Conservation (phyloP, 2,888 invertebrate genomes). For the Trachelus stipa region DNA sequence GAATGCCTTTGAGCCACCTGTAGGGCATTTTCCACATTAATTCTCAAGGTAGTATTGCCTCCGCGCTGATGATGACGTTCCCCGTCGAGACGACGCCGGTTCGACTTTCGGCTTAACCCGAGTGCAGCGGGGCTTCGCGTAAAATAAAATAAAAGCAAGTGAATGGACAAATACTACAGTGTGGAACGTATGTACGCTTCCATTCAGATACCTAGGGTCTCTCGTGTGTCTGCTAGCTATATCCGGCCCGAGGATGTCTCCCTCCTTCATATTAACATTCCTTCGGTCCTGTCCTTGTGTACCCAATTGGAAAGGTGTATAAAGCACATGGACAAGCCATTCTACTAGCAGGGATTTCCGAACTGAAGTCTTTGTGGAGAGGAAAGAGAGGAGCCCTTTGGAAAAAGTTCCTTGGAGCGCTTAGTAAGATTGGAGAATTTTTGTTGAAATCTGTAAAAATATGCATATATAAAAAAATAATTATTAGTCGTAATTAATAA, state of each 20-base stretch:
- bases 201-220: slow-evolving; percentile 23
- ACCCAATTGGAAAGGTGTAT: slow-evolving; percentile 26
- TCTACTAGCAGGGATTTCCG: background rate
- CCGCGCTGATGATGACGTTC: background rate
- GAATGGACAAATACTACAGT: slow-evolving; percentile 44
- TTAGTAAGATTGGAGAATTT: background rate
- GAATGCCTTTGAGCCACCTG: background rate
- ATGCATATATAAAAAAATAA: background rate
- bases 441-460: background rate
- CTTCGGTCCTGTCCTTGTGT: slow-evolving; percentile 30
- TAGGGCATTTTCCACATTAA: background rate
- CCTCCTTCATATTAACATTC: slow-evolving; percentile 34
- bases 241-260: background rate
- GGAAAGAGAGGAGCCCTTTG: background rate
- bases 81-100: background rate
- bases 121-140: background rate
- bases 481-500: background rate
- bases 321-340: background rate
- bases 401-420: background rate
- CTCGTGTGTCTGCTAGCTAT: background rate
- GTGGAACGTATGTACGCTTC: slow-evolving; percentile 23
- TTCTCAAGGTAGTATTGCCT: background rate
- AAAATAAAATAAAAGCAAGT: slow-evolving; percentile 34
- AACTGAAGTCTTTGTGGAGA: background rate
- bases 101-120: background rate